Evolutionary conservation across 2,113 vertebrate species (phyloP).

Genomic region (Felis chaus): DNA sequence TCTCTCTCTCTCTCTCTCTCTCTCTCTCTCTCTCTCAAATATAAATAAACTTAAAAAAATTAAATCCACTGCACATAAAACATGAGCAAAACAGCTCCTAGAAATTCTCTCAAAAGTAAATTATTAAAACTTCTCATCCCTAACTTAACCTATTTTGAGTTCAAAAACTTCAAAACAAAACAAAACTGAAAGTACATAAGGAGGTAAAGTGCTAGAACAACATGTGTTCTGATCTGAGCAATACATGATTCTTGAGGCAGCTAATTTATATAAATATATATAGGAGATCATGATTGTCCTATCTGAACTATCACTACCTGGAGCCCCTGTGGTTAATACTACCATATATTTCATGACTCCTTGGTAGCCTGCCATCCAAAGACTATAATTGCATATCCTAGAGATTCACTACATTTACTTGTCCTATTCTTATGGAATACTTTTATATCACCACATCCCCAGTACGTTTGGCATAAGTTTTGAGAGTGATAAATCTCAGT

Average conservation of each 20-base stretch:
- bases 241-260: not conserved
- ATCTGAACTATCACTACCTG: not conserved
- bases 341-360: not conserved
- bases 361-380: not conserved
- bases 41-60: not conserved
- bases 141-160: not conserved
- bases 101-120: not conserved
- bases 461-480: not conserved
- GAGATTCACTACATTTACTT: not conserved
- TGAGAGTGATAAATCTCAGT: constrained; percentile 14
- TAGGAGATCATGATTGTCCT: not conserved
- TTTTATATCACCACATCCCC: not conserved
- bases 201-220: not conserved
- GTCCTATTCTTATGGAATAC: not conserved
- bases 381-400: not conserved
- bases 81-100: not conserved
- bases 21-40: too few relatives aligned
- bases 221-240: not conserved
- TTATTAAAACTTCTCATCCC: not conserved
- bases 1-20: too few relatives aligned
- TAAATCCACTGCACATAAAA: not conserved
- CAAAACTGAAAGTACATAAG: not conserved
- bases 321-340: not conserved
- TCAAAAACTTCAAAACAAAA: not conserved
- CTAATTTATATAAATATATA: not conserved